Conservation (phyloP, 2,113 vertebrate genomes). For the Phaethon lepturus region DNA sequence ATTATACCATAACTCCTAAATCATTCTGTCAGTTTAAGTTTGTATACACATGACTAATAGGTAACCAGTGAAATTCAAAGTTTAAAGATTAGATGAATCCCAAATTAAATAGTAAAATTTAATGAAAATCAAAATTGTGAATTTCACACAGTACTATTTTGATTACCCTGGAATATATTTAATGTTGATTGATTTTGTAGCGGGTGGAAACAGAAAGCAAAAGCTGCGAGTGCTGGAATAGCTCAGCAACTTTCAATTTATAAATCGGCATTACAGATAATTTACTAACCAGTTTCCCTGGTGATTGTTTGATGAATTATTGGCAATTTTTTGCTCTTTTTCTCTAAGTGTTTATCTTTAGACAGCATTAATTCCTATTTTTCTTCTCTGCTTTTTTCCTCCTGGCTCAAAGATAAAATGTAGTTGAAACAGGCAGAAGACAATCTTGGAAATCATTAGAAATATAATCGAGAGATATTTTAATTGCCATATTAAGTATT, state of each 20-base stretch:
- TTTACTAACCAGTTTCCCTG: not conserved
- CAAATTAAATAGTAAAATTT: not conserved
- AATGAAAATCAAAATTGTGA: not conserved
- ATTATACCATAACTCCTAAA: not conserved
- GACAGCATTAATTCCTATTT: not conserved
- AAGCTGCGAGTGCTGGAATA: not conserved
- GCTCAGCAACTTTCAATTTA: not conserved
- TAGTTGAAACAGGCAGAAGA: not conserved
- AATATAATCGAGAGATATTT: not conserved
- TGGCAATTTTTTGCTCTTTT: not conserved
- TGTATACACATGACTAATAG: not conserved
- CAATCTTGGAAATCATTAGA: not conserved
- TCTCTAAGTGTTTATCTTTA: not conserved
- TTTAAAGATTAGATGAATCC: not conserved
- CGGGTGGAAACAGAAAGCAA: not conserved
- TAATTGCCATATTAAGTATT: not conserved
- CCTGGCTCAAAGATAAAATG: not conserved
- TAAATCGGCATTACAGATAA: not conserved
- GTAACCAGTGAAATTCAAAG: not conserved
- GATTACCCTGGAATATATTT: not conserved
- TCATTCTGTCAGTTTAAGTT: not conserved
- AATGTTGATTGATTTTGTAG: not conserved
- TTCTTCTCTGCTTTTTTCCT: not conserved
- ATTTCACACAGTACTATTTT: not conserved
- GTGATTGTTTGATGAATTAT: not conserved